A percentile compares a stretch with the other conserved stretches of the same genome.
Conservation (phyloP, 2,888 invertebrate genomes). For the Folsomia candida region DNA sequence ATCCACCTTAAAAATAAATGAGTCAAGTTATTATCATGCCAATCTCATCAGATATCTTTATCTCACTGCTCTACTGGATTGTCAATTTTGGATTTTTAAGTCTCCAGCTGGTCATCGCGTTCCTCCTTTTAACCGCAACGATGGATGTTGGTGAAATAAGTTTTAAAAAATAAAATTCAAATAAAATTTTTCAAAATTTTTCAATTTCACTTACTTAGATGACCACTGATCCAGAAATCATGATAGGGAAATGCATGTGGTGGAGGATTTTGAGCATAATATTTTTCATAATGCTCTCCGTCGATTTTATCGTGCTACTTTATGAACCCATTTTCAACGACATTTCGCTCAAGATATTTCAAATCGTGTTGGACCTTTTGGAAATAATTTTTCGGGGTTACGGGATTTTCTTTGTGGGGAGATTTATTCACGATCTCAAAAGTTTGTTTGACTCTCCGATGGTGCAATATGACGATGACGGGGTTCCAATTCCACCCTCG, state of each 20-base stretch:
- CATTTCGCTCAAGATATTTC: conserved; percentile 23
- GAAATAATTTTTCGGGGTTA: conserved; percentile 42
- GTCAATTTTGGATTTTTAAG: conserved; percentile 43
- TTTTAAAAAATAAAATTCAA: neutral
- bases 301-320: conserved; percentile 41
- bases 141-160: conserved; percentile 41
- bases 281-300: conserved; percentile 33
- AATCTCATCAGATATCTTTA: conserved; percentile 29
- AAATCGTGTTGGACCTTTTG: conserved; percentile 29
- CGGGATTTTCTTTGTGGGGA: conserved; percentile 46
- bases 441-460: conserved; percentile 46
- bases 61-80: conserved; percentile 47
- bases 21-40: too few relatives aligned
- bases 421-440: conserved; percentile 45
- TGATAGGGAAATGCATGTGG: conserved; percentile 48
- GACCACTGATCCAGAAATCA: conserved; percentile 48
- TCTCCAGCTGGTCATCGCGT: conserved; percentile 46
- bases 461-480: conserved; percentile 41
- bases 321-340: conserved; percentile 37
- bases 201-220: conserved; percentile 30
- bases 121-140: conserved; percentile 46
- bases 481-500: conserved; percentile 37
- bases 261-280: conserved; percentile 43
- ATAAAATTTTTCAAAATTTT: neutral
- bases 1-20: too few relatives aligned